Conservation (phyloP, 2,888 invertebrate genomes). For the Syrphus vitripennis region DNA sequence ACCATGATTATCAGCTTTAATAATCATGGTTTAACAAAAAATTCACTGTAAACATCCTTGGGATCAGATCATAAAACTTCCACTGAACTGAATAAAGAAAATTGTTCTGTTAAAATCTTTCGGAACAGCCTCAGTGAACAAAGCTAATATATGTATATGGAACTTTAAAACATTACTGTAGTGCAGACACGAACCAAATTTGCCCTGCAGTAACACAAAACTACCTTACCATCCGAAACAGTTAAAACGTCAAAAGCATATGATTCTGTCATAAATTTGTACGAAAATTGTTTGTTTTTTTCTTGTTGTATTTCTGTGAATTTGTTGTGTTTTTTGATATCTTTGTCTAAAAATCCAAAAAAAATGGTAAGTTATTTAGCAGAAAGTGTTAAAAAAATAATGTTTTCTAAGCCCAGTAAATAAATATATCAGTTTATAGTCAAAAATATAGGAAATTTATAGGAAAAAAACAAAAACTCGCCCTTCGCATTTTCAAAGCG, state of each 20-base stretch:
- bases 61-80: no score
- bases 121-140: no score
- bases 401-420: no score
- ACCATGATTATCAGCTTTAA: no score
- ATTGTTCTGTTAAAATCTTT: no score
- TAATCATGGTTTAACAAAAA: no score
- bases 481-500: conserved; percentile 28
- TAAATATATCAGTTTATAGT: no score
- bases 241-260: conserved; percentile 23
- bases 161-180: not conserved
- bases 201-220: not conserved
- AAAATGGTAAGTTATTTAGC: not conserved
- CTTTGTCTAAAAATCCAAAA: not conserved
- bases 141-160: no score
- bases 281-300: not conserved
- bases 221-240: not conserved
- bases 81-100: no score
- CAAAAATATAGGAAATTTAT: no score
- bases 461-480: not conserved
- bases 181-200: not conserved
- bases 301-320: not conserved
- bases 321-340: not conserved
- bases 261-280: not conserved
- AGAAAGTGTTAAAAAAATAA: not conserved
- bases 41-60: no score